Base-by-base conservation (phyloP, 2,888 invertebrate genomes). In the Pelosia muscerda region DNA sequence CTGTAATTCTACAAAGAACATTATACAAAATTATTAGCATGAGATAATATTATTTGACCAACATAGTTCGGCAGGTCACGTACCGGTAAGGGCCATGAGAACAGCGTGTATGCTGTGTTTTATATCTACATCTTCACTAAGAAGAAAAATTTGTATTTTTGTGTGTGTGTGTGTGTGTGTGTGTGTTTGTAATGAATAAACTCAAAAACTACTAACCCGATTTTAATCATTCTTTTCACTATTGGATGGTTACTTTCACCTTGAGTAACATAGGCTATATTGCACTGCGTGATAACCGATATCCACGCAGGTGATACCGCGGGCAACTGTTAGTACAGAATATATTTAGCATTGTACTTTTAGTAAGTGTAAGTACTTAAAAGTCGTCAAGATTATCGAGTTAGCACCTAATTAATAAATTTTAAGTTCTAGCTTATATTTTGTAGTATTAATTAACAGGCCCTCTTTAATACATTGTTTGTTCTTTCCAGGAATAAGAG, bases 51-150 rank as follows among this genome's bases (percentile, higher is more conserved):
- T 65, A 31, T 71, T 74, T 76, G 72, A 66, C 65, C 65, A 49
- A 54, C 34, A 53, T 38, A 55, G 63, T 65, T 65, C 65, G 34
- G 71, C 58, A 69, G 66, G 71, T 68, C 79, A 78, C 77, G 78
- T 76, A 73, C 65, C 19, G 11, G 11, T 0, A 38, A 26, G 15
- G 26, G 79, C 77, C 64, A 69, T 28, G 23, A 74, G 22, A 61
- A 15, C 1, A 53, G 72, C 64, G 65, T 23, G 2, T 2, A 0
- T 15, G 13, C 42, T 42, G 4, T 19, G 19, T 42, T 19, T 42
- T 42, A 6, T 6, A 42, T 19, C n/a, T n/a, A n/a, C n/a, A n/a
- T n/a, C n/a, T n/a, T n/a, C n/a, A n/a, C n/a, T n/a, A n/a, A n/a
- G n/a, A n/a, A n/a, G n/a, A n/a, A n/a, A n/a, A n/a, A n/a, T n/a